Conservation (phyloP, 2,888 invertebrate genomes). For the Nomada lathburiana region DNA sequence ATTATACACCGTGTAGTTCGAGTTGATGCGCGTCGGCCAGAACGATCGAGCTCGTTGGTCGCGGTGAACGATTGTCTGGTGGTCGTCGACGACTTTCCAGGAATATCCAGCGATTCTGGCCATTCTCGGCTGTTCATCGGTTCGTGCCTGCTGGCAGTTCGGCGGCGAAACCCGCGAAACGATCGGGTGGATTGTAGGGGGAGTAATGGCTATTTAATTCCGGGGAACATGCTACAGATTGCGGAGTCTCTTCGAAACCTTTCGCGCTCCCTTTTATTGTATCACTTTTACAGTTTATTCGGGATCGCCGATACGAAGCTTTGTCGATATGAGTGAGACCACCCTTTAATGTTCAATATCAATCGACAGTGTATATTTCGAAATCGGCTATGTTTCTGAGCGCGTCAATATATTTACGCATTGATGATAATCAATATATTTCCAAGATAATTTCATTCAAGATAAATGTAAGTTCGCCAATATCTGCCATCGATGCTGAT, state of each 20-base stretch:
- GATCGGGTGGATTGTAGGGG: slow-evolving; percentile 22
- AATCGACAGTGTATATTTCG: no score
- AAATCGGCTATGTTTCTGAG: no score
- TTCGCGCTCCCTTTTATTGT: background rate
- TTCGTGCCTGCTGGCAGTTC: slow-evolving; percentile 36
- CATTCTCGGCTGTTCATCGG: slow-evolving; percentile 30
- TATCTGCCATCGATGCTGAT: no score
- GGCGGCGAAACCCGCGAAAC: slow-evolving; percentile 28
- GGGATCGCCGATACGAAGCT: background rate
- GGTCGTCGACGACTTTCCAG: slow-evolving; percentile 36
- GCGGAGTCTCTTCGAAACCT: background rate
- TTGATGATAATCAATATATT: no score
- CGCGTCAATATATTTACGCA: no score
- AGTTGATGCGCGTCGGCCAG: slow-evolving; percentile 15
- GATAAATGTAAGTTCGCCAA: no score
- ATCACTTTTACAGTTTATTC: background rate
- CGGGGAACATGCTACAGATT: background rate
- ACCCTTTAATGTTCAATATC: no score
- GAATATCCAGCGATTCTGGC: slow-evolving; percentile 34
- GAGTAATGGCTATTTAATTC: slow-evolving; percentile 35
- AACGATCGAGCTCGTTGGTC: slow-evolving; percentile 5
- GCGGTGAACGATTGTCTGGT: slow-evolving; percentile 7
- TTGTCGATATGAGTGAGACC: no score
- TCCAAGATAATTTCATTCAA: no score
- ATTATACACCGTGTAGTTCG: slow-evolving; percentile 6